These are phyloP conservation scores for Aptenodytes patagonicus DNA, from an alignment of 2,113 vertebrate species.

Conservation along the genomic window DNA sequence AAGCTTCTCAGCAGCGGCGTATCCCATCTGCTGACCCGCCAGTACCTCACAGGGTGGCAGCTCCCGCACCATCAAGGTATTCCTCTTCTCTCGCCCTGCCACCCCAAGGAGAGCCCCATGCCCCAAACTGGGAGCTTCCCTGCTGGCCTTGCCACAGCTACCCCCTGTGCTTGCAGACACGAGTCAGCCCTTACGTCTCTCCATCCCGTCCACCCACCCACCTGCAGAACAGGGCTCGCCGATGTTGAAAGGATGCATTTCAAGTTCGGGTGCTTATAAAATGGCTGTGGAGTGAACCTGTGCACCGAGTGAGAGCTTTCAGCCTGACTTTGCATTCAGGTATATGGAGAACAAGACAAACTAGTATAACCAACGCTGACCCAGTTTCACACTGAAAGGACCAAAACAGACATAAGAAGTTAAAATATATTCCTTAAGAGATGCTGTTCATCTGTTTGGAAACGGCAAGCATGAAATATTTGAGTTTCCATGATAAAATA, in stretches of 20 bases:
- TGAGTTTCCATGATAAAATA: neutral
- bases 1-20: neutral
- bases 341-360: neutral
- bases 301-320: neutral
- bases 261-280: neutral
- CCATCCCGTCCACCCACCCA: neutral
- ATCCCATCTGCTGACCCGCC: neutral
- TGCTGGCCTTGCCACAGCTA: fast-evolving
- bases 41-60: fast-evolving
- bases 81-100: neutral
- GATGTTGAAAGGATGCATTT: neutral
- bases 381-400: neutral
- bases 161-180: neutral
- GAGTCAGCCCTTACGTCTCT: neutral
- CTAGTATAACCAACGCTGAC: conserved; percentile 7
- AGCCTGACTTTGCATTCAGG: neutral
- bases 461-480: neutral
- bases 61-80: neutral
- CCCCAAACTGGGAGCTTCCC: fast-evolving
- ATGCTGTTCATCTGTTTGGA: neutral
- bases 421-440: neutral
- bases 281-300: neutral
- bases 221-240: fast-evolving
- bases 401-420: neutral
- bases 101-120: fast-evolving